Base-by-base conservation (phyloP, 92 coral and sea anemone genomes). In the Zoanthus sansibaricus region DNA sequence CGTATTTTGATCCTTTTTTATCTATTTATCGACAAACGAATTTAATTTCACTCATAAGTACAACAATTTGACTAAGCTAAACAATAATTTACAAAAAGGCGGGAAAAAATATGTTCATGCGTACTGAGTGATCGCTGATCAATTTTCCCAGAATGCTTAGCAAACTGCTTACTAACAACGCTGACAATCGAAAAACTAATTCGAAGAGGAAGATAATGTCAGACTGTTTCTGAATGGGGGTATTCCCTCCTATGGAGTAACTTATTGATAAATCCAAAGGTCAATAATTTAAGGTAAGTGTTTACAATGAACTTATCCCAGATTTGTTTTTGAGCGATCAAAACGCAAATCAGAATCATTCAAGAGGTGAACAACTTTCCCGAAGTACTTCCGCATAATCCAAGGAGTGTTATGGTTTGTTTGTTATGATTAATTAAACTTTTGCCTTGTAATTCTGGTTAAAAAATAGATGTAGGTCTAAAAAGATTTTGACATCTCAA, bases 31-130 rank as follows among this genome's bases (percentile, higher is more conserved):
- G 6, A 18, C 20, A 18, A n/a, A 17, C 1, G 0, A 7, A 62
- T 62, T 62, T 62, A 9, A 62, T 62, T 4, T 62, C 21, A 62
- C 2, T 7, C 8, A 17, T 9, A 62, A 62, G 30, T 7, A 18
- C 7, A 17, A 62, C 20, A 62, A 9, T 61, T 61, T 61, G 6
- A 4, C 7, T n/a, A 0, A 31, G 14, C 6, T 13, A 56, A 16
- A 15, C 58, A 25, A 21, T 0, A 30, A 20, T 21, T 52, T 21
- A 45, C 14, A 15, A 54, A 49, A 4, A 58, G 83, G 84, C 84
- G 56, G 85, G 85, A 66, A 80, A 79, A 21, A 31, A 13, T 45
- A 11, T 66, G 62, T 58, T n/a, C 85, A 80, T 80, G 85, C 85
- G 85, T 75, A 17, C 30, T 42, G 62, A 15, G 42, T 37, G 42